These are phyloP conservation scores for Muscicapa adusta DNA, from an alignment of 2,113 vertebrate genomes.

Conservation along the genomic window DNA sequence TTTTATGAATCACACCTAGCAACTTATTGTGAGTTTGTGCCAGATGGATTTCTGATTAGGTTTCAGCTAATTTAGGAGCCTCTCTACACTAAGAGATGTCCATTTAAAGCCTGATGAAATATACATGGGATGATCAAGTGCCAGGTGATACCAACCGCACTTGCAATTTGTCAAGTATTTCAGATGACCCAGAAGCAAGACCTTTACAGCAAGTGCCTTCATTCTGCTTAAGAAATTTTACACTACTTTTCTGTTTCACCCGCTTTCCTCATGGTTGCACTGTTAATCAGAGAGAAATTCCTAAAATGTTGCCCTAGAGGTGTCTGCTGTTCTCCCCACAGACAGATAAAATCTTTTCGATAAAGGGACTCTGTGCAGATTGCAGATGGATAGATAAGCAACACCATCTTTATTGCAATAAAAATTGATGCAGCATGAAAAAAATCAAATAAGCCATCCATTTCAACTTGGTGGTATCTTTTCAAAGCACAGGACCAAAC, in stretches of 20 bases:
- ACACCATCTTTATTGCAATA: not conserved
- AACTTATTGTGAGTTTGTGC: not conserved
- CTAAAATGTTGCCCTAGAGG: not conserved
- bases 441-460: not conserved
- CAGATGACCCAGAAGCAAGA: not conserved
- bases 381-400: not conserved
- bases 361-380: not conserved
- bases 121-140: not conserved
- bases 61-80: conserved; percentile 10
- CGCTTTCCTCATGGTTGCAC: not conserved
- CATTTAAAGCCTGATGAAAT: conserved; percentile 20
- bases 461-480: not conserved
- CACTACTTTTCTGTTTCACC: not conserved
- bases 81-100: not conserved
- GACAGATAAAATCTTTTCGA: not conserved
- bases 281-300: not conserved
- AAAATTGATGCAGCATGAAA: not conserved
- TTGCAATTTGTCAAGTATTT: not conserved
- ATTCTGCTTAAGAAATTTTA: not conserved
- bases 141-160: not conserved
- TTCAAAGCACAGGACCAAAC: not conserved
- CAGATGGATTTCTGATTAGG: not conserved
- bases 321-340: not conserved
- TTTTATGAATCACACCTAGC: conserved; percentile 10
- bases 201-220: not conserved